Evolutionary conservation across 2,888 invertebrate species (phyloP).

Genomic region (Exocentrus adspersus): DNA sequence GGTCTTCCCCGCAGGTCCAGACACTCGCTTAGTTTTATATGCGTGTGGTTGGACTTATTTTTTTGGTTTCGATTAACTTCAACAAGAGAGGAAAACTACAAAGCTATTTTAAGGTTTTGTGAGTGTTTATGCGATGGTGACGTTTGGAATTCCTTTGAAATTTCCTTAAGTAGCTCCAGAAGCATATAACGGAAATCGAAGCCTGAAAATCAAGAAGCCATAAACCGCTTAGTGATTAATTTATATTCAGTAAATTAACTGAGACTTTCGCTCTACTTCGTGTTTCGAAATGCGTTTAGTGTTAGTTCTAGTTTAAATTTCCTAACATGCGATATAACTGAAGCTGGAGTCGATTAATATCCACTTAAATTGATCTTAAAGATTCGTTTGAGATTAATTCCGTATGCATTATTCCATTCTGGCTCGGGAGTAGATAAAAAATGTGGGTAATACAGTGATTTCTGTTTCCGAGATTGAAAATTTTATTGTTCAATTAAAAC

Average conservation of each 20-base stretch:
- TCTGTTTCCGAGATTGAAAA: neutral
- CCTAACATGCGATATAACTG: neutral
- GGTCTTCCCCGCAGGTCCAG: no score
- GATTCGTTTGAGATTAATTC: neutral
- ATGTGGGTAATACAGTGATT: conserved; percentile 4
- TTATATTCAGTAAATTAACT: neutral
- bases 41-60: no score
- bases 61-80: no score
- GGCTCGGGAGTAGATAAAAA: neutral
- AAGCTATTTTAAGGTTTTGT: no score
- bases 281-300: neutral
- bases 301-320: neutral
- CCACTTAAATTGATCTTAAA: neutral
- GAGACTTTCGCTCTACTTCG: neutral
- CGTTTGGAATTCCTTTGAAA: neutral
- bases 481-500: conserved; percentile 21
- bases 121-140: no score
- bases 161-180: neutral
- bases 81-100: no score
- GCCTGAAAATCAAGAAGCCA: neutral
- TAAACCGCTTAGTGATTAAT: neutral
- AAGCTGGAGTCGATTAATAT: neutral
- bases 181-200: neutral
- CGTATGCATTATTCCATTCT: neutral
- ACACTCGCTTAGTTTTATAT: no score